Conservation (phyloP, 1,140 invertebrate genomes). For the Holcopasites calliopsidis region DNA sequence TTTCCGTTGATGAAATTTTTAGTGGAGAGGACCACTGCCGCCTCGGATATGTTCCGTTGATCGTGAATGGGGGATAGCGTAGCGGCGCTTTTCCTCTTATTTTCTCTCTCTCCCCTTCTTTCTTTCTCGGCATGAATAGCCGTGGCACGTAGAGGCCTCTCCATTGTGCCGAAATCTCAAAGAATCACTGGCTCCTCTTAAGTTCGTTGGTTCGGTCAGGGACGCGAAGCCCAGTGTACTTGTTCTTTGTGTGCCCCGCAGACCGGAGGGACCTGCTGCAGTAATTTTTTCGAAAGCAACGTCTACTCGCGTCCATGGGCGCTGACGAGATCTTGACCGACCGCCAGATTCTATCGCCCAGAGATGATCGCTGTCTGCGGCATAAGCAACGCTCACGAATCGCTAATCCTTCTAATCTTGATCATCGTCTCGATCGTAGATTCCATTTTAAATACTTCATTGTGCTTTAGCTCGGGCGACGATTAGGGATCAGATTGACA, state of each 20-base stretch:
- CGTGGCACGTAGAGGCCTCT: constrained; percentile 52
- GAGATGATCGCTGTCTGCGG: neutral
- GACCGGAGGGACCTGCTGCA: constrained; percentile 64
- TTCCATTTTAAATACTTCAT: neutral
- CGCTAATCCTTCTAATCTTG: neutral
- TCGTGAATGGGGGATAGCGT: constrained; percentile 69
- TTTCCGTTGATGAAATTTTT: neutral
- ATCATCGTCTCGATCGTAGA: neutral
- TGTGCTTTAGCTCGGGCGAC: neutral
- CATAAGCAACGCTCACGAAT: neutral
- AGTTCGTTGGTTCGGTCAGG: constrained; percentile 57
- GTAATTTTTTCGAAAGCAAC: constrained; percentile 62
- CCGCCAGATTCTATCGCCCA: constrained; percentile 15
- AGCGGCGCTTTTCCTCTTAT: constrained; percentile 67
- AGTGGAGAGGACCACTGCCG: constrained; percentile 60
- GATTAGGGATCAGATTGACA: neutral
- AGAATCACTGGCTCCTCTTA: constrained; percentile 73
- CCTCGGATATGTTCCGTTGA: constrained; percentile 65
- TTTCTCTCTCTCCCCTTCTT: constrained; percentile 52
- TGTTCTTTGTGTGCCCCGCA: constrained; percentile 58
- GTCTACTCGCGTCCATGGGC: neutral
- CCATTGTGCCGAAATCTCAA: constrained; percentile 71
- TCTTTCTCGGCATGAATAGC: constrained; percentile 68
- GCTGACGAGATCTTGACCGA: neutral
- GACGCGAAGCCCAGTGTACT: constrained; percentile 50